These are phyloP conservation scores for Sinocyclocheilus maitianheensis DNA, from an alignment of 2,113 vertebrate species.

Conservation along the genomic window DNA sequence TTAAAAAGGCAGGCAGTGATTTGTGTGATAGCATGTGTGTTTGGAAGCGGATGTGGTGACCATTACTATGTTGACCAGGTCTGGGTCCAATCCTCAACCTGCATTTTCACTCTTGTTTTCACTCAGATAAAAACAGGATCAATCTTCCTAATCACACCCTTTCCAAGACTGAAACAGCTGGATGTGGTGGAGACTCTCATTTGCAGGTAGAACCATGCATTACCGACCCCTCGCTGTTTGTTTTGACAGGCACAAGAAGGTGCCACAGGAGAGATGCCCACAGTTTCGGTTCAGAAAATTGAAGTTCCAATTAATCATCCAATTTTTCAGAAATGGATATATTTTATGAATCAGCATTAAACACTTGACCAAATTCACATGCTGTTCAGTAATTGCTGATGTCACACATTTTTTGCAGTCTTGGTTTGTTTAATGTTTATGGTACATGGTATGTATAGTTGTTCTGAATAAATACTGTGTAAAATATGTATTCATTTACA, in stretches of 20 bases:
- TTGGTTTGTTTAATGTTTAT: no score
- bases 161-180: background rate
- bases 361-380: background rate
- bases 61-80: slow-evolving; percentile 61
- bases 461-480: no score
- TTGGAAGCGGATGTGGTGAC: slow-evolving; percentile 57
- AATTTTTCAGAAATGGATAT: background rate
- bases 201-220: slow-evolving; percentile 23
- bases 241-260: slow-evolving; percentile 39
- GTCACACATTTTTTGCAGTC: no score
- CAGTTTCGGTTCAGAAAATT: background rate
- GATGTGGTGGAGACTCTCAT: background rate
- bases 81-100: slow-evolving; percentile 1
- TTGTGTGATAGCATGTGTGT: slow-evolving; percentile 12
- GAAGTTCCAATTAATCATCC: background rate
- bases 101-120: slow-evolving; percentile 4
- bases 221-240: slow-evolving; percentile 17
- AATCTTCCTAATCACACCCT: slow-evolving; percentile 31
- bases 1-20: slow-evolving; percentile 47
- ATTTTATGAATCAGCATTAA: background rate
- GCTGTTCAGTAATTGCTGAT: background rate
- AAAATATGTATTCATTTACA: no score
- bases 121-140: slow-evolving; percentile 19
- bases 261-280: background rate
- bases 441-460: no score